Evolutionary conservation across 2,888 invertebrate genomes (phyloP).

Genomic region (Stenichneumon culpator): DNA sequence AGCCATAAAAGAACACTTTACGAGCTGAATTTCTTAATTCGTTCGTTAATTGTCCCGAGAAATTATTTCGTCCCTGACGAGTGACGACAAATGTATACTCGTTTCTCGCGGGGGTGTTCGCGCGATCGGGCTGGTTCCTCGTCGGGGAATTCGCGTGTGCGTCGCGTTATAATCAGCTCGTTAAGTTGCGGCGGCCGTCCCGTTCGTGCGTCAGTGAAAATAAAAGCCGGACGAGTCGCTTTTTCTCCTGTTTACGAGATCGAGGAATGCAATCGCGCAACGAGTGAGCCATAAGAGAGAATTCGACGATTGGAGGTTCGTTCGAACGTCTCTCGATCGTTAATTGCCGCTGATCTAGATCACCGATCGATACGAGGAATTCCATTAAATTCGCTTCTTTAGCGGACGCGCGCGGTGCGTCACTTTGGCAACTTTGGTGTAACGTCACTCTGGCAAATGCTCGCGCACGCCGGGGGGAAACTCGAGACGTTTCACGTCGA

Average conservation of each 20-base stretch:
- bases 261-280: conserved; percentile 57
- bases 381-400: conserved; percentile 48
- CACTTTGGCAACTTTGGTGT: conserved; percentile 8
- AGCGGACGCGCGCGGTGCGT: not conserved
- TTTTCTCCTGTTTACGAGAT: conserved; percentile 32
- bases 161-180: not conserved
- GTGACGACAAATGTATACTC: not conserved
- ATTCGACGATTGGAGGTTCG: conserved; percentile 49
- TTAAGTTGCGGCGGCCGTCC: not conserved
- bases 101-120: not conserved
- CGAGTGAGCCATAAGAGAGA: conserved; percentile 60
- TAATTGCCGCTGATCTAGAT: conserved; percentile 59
- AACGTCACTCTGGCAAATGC: conserved; percentile 46
- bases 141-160: not conserved
- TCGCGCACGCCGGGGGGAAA: not conserved
- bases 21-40: conserved; percentile 54
- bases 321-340: conserved; percentile 54
- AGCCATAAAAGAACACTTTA: conserved; percentile 57
- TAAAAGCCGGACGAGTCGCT: not conserved
- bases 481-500: conserved; percentile 14
- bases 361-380: conserved; percentile 50
- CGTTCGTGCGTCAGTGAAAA: not conserved
- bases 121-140: not conserved
- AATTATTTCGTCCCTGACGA: conserved; percentile 33
- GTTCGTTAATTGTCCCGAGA: conserved; percentile 53